These are phyloP conservation scores for Anoura caudifer DNA, from an alignment of 2,113 vertebrate genomes.

Conservation along the genomic window DNA sequence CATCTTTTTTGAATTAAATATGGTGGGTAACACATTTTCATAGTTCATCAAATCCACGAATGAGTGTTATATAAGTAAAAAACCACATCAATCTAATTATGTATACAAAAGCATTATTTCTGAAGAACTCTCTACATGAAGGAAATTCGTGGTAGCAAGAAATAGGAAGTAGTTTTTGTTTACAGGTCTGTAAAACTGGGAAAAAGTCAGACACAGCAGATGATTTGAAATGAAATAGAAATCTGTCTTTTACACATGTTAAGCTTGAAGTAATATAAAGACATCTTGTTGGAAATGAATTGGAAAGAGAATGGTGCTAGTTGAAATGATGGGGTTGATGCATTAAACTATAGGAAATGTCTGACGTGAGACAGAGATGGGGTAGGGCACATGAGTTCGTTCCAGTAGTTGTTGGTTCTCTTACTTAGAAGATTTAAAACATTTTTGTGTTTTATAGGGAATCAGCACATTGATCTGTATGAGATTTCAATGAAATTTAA, in stretches of 20 bases:
- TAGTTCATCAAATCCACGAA: neutral
- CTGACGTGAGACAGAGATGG: neutral
- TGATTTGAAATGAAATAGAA: conserved; percentile 12
- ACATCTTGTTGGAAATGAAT: neutral
- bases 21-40: neutral
- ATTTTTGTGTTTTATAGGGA: neutral
- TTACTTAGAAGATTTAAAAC: neutral
- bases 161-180: neutral
- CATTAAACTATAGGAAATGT: neutral
- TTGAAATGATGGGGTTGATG: neutral
- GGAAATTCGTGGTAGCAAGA: neutral
- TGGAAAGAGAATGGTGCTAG: neutral
- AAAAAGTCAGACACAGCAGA: neutral
- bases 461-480: neutral
- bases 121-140: neutral
- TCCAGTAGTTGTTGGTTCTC: neutral
- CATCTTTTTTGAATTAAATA: neutral
- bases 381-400: neutral
- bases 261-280: neutral
- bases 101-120: neutral
- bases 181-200: neutral
- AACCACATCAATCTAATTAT: neutral
- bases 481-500: neutral
- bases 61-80: neutral
- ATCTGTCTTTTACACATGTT: neutral